Evolutionary conservation across 2,888 invertebrate species (phyloP), one percentile per base, ranked within the genome.

Genomic region (Drosophila maculinotata): DNA sequence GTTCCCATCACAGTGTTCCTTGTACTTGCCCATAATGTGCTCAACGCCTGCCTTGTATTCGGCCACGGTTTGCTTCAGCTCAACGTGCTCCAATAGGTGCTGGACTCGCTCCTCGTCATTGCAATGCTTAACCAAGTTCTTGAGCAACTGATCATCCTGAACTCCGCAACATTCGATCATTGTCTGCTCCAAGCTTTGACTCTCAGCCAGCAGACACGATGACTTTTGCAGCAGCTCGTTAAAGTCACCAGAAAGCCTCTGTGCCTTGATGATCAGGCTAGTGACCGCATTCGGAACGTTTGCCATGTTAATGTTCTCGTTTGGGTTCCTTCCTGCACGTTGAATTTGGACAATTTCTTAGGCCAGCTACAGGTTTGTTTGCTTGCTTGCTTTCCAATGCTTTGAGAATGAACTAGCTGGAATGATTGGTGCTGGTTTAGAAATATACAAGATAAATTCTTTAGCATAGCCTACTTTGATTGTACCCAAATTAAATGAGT

Each of bases 111-210:
- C 56, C 1, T 62, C 62, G 14, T 72, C 64, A 10, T 38, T 31
- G 39, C 63, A 67, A 12, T 71, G 45, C 15, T 68, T 64, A 1
- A 75, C 42, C 14, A 86, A 53, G 17, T 78, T 66, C 45, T 74
- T 87, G 0, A 78, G 33, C 44, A 73, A 20, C 6, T 74, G 64
- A 30, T 76, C 73, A 0, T 81, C 58, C 3, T 78, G 68, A 1
- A 45, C 64, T 8, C 62, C 65, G 7, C 49, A 44, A 1, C 64
- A 72, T 4, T 64, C 62, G 1, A 38, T 7, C 2, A 84, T 20
- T 4, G 52, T 53, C 9, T 51, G 14, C 7, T 87, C 44, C 23
- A 72, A 41, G 1, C 1, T 14, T 3, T 59, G n/a, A 0, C 67
- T 56, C 1, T 84, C 79, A 4, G 8, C n/a, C 8, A 83, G n/a